Evolutionary conservation across 2,888 invertebrate species (phyloP), one percentile per base, ranked within the genome.

Genomic region (Thecocarcelia acutangulata): DNA sequence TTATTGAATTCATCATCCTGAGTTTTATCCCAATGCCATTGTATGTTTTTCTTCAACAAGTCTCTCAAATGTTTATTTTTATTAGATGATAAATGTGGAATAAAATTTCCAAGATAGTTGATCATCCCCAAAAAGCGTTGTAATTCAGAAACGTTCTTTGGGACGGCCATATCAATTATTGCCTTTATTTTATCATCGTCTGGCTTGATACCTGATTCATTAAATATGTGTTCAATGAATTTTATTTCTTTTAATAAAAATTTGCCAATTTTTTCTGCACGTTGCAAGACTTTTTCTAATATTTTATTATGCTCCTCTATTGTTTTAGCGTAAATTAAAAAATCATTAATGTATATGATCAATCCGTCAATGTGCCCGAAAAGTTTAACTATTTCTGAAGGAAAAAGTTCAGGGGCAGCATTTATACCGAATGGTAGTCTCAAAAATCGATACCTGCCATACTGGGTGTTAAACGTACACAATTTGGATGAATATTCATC

Each of bases 401-500:
- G 28, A 28, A 28, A 28, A 28, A 28, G 3, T 28, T 28, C 28
- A 28, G 28, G 28, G 6, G 28, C 28, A 6, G 28, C 28, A 28
- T 28, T 28, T 28, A 28, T 28, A 4, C 28, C 28, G 28, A 28
- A 28, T 28, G 13, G 13, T 40, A 40, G 40, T 40, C 13, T 40
- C 13, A 12, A 59, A 80, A 78, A 58, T 15, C 54, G 21, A 24
- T 37, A 72, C 9, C 59, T 46, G 1, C 72, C 72, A 21, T 48
- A 48, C 0, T 83, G 84, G 4, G 28, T 28, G 28, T 28, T 28
- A 28, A 28, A 28, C 28, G 84, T 85, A 59, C 84, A 86, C 8
- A 85, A 58, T 76, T 83, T 83, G 1, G 84, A 73, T 40, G 84
- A 85, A 28, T 84, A 40, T 68, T 86, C 80, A 46, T n/a, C n/a